Conservation (phyloP, 64 coral and sea anemone genomes). For the Dendrophyllia cribrosa region DNA sequence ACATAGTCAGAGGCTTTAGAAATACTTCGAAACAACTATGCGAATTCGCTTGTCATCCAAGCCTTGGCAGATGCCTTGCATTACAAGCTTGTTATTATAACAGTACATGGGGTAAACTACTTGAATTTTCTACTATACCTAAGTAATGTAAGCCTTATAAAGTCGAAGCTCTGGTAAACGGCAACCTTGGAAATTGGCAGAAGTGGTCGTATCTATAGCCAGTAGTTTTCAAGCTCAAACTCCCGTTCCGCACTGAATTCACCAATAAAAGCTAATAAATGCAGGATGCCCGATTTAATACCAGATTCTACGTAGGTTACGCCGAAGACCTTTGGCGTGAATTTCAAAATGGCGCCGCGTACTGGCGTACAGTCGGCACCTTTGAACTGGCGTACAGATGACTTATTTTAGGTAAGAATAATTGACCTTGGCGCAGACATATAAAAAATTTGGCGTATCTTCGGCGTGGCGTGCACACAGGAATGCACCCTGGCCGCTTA, state of each 20-base stretch:
- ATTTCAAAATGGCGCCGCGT: no score
- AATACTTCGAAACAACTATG: conserved; percentile 34
- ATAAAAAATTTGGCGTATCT: no score
- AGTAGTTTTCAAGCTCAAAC: not conserved
- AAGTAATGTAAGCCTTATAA: not conserved
- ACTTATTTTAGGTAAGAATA: no score
- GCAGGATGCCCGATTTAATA: no score
- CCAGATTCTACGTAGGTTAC: no score
- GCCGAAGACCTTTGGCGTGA: no score
- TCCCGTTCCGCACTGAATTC: not conserved
- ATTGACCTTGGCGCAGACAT: no score
- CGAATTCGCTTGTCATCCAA: conserved; percentile 31
- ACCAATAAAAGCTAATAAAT: no score
- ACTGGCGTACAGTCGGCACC: no score
- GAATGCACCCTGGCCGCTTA: not conserved
- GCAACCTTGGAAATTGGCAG: conserved; percentile 30
- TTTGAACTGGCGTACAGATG: no score
- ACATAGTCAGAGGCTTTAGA: conserved; percentile 35
- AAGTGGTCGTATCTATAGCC: conserved; percentile 11
- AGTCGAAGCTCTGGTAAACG: conserved; percentile 22
- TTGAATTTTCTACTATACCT: conserved; percentile 35
- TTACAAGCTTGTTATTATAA: conserved; percentile 49
- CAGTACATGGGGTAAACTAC: conserved; percentile 63
- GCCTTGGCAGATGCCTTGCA: conserved; percentile 52
- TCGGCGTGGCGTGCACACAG: no score